Conservation (phyloP, 2,797 vertebrate species). For the Eremophila alpestris region DNA sequence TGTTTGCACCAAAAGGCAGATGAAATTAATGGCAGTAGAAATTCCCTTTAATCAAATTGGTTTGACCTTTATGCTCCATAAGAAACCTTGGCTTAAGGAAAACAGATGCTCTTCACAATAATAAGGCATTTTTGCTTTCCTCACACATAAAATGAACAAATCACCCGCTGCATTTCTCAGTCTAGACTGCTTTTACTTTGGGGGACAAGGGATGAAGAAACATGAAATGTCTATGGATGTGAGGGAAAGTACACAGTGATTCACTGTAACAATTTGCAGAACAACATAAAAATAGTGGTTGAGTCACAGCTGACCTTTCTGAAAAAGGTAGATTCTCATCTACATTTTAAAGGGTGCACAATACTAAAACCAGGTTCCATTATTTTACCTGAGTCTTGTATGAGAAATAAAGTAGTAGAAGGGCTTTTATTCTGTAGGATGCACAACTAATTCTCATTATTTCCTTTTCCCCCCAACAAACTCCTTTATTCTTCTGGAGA, state of each 20-base stretch:
- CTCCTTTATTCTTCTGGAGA: not conserved
- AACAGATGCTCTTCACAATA: not conserved
- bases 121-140: constrained; percentile 24
- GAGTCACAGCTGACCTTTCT: constrained; percentile 63
- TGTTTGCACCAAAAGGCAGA: not conserved
- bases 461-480: accelerated
- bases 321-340: constrained; percentile 2
- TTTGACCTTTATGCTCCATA: not conserved
- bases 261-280: constrained; percentile 43
- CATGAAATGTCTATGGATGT: not conserved
- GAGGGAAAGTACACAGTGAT: constrained; percentile 43
- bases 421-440: not conserved
- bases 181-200: constrained; percentile 28
- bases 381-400: not conserved
- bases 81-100: not conserved
- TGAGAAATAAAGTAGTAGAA: not conserved
- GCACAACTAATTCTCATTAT: not conserved
- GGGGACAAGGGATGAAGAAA: not conserved
- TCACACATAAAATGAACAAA: not conserved
- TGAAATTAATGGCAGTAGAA: not conserved
- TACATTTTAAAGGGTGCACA: constrained; percentile 10
- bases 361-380: not conserved
- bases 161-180: not conserved
- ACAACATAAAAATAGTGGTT: constrained; percentile 51
- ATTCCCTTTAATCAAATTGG: not conserved